phyloP scores from a whole-genome alignment of 1,140 invertebrate genomes.

The Caenorhabditis latens region DNA sequence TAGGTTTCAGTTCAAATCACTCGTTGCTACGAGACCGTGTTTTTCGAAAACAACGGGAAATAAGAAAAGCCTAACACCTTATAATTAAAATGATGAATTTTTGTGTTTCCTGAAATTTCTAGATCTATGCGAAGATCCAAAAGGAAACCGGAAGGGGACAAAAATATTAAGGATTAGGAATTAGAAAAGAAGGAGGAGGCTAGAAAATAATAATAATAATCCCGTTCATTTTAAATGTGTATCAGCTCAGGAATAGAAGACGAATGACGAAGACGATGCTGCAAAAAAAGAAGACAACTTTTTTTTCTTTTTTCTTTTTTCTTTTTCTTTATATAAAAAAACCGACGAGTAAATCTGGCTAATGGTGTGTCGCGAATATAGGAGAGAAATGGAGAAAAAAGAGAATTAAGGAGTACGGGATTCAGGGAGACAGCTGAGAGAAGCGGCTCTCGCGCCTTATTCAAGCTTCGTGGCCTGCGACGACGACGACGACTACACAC shows the following conservation, averaged over 20 bases:
- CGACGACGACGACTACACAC: slow-evolving; percentile 15
- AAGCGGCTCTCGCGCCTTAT: slow-evolving; percentile 37
- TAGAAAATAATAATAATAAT: slow-evolving; percentile 3
- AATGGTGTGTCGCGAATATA: slow-evolving; percentile 23
- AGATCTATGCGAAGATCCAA: neutral
- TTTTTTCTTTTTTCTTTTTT: slow-evolving; percentile 15
- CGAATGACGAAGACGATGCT: neutral
- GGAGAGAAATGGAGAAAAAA: neutral
- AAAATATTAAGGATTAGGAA: too few species aligned
- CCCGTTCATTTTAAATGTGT: neutral
- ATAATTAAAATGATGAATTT: slow-evolving; percentile 33
- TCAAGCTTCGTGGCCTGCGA: slow-evolving; percentile 21
- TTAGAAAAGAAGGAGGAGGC: neutral
- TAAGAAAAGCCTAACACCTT: neutral
- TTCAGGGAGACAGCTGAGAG: neutral
- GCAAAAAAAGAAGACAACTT: slow-evolving; percentile 48
- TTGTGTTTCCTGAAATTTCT: neutral
- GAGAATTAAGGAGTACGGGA: neutral
- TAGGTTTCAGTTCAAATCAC: neutral
- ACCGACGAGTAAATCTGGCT: slow-evolving; percentile 51
- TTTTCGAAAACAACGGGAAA: neutral
- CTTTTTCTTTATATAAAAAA: slow-evolving; percentile 20
- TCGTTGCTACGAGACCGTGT: neutral
- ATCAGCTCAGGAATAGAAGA: neutral
- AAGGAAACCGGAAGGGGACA: neutral